phyloP scores from a whole-genome alignment of 2,113 vertebrate genomes.

The Neotoma lepida region DNA sequence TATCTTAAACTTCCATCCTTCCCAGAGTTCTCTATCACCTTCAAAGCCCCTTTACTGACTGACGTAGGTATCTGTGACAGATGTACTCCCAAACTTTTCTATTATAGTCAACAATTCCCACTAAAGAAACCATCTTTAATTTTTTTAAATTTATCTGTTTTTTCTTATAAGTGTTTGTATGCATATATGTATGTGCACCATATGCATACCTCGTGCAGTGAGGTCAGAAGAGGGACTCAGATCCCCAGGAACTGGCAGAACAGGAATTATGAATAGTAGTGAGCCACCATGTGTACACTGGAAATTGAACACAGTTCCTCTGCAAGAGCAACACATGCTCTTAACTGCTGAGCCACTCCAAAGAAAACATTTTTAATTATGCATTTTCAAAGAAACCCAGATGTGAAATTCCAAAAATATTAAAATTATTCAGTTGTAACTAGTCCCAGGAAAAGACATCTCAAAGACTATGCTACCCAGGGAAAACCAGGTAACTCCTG shows the following conservation, averaged over 20 bases:
- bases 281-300: background rate
- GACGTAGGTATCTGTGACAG: background rate
- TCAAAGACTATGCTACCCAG: background rate
- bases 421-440: background rate
- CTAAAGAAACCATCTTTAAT: background rate
- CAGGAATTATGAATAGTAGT: background rate
- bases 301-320: background rate
- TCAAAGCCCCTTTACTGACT: background rate
- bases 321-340: background rate
- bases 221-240: background rate
- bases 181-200: background rate
- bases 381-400: slow-evolving; percentile 19
- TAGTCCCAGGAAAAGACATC: background rate
- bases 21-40: background rate
- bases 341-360: background rate
- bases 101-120: background rate
- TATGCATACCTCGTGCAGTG: background rate
- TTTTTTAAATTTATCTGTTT: background rate
- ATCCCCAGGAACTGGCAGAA: background rate
- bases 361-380: background rate
- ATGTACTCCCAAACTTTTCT: background rate
- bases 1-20: background rate
- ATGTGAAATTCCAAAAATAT: slow-evolving; percentile 10
- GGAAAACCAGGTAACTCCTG: background rate
- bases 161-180: background rate